Percentiles rank a stretch among this genome's conserved stretches.
Evolutionary conservation across 2,113 vertebrate genomes (phyloP).

Genomic region (Leptobrachium leishanense): DNA sequence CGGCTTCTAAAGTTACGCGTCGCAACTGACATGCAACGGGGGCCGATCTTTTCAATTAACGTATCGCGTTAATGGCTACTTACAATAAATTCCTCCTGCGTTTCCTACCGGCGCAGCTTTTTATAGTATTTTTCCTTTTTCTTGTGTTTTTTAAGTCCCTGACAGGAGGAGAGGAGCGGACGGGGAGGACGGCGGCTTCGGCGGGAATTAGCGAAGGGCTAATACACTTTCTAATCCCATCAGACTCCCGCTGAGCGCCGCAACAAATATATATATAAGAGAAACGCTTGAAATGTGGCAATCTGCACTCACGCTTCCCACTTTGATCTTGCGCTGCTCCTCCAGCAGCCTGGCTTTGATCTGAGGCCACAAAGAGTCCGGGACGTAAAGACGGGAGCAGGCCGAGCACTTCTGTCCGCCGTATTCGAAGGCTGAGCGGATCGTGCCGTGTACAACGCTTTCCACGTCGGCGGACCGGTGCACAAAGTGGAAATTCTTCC

Average conservation of each 20-base stretch:
- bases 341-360: conserved; percentile 80
- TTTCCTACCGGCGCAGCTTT: conserved; percentile 56
- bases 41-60: conserved; percentile 48
- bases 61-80: background rate
- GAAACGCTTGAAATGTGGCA: conserved; percentile 50
- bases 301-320: conserved; percentile 83
- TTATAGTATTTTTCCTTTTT: background rate
- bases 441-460: conserved; percentile 83
- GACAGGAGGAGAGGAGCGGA: conserved; percentile 44
- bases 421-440: conserved; percentile 93
- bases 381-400: conserved; percentile 91
- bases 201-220: conserved; percentile 62
- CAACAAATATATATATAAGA: background rate
- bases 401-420: conserved; percentile 95
- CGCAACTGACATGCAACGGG: background rate
- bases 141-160: background rate
- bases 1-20: background rate
- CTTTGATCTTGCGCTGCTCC: conserved; percentile 75
- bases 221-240: conserved; percentile 64
- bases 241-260: conserved; percentile 62
- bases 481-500: conserved; percentile 97
- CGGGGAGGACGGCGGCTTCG: conserved; percentile 52
- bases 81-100: conserved; percentile 24
- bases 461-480: conserved; percentile 80
- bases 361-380: conserved; percentile 81